phyloP scores from a whole-genome alignment of 30 jellyfish, hydroid and myxozoan genomes.

The Sanderia malayensis region DNA sequence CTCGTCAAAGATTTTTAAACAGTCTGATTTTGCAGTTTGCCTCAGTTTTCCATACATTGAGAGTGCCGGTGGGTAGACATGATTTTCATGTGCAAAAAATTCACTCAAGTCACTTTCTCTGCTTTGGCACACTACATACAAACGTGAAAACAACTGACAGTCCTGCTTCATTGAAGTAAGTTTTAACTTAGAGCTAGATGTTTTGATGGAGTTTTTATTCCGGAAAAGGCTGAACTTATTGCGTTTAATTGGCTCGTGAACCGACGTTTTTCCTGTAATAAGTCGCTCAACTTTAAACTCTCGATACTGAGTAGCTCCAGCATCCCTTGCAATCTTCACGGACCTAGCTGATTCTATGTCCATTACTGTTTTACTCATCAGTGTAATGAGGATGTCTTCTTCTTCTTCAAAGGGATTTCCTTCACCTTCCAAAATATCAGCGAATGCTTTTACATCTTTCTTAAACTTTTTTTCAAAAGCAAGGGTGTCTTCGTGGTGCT shows the following conservation, averaged over 20 bases:
- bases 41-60: conserved; percentile 64
- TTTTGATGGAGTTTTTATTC: neutral
- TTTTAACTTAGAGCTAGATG: conserved; percentile 10
- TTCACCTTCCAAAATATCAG: conserved; percentile 14
- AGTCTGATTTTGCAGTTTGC: conserved; percentile 43
- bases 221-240: conserved; percentile 28
- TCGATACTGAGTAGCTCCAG: conserved; percentile 7
- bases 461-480: conserved; percentile 17
- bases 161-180: conserved; percentile 35
- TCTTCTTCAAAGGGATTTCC: conserved; percentile 59
- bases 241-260: conserved; percentile 13
- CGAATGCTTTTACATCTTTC: conserved; percentile 32
- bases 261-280: neutral
- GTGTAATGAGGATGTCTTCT: conserved; percentile 11
- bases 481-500: conserved; percentile 41
- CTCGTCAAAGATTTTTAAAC: conserved; percentile 34
- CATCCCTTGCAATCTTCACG: conserved; percentile 3
- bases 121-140: conserved; percentile 50
- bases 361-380: conserved; percentile 15
- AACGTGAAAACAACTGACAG: conserved; percentile 32
- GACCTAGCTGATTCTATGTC: conserved; percentile 10
- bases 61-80: conserved; percentile 32
- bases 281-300: conserved; percentile 15
- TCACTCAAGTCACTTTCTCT: conserved; percentile 47
- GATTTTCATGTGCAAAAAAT: conserved; percentile 50